Base-by-base conservation (phyloP, 2,797 vertebrate species). In the Ammospiza maritima region DNA sequence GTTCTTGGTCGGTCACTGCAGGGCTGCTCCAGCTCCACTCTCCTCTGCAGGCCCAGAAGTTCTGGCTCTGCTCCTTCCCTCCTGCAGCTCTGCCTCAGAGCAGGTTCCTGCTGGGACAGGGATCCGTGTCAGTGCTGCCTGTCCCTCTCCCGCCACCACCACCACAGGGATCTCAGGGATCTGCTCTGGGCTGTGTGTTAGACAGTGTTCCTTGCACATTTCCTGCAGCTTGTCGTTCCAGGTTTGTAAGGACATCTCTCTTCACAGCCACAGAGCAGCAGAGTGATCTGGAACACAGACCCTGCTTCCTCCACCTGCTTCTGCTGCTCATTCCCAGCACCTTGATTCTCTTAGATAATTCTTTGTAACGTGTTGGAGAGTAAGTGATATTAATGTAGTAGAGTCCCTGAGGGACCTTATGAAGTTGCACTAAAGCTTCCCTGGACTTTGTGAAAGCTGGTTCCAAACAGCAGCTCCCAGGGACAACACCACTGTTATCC, bases 111-210 rank as follows among this genome's bases (percentile, higher is more conserved):
- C 57, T 30, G 67, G 10, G 5, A 15, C 0, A 2, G 36, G 36
- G 47, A 10, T n/a, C 42, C 0, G 0, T 11, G 5, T 44, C 0
- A 0, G 13, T 81, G 69, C 45, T 53, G 4, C 75, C 57, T 9
- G 20, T 36, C 79, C 26, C 3, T 61, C 27, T 69, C 65, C 71
- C 29, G 0, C 23, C 8, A 0, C 11, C 21, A 1, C 23, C 8
- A 0, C 11, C 21, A 1, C 13, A 18, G 64, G 57, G 23, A 13
- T 69, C 36, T 17, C 56, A 4, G 36, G 8, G 21, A 0, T 36
- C 80, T 48, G 3, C 10, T 25, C 72, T 54, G 47, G n/a, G 38
- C 6, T 61, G 27, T 36, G 6, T n/a, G 61, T 80, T 9, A n/a
- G 22, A 8, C 64, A 13, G 40, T 1, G 1, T 11, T 30, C 8